Percentiles rank a stretch among this genome's conserved stretches.
Evolutionary conservation across 2,888 invertebrate species (phyloP).

Genomic region (Melinopterus prodromus): DNA sequence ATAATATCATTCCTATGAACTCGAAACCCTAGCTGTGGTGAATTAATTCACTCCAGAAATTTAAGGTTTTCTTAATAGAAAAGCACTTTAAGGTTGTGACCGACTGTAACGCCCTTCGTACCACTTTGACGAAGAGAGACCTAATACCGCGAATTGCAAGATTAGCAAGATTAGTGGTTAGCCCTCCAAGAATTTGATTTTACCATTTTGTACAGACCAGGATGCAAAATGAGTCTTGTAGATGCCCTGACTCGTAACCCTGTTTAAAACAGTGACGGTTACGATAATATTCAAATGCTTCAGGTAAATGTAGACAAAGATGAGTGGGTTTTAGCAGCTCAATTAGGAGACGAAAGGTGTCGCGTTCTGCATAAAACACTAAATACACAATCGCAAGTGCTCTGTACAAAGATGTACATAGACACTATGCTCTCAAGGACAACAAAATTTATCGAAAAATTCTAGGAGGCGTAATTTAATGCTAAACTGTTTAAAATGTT

Average conservation of each 20-base stretch:
- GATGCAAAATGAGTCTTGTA: slow-evolving; percentile 30
- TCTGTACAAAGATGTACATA: slow-evolving; percentile 30
- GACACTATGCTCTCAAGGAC: too few relatives aligned
- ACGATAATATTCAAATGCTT: background rate
- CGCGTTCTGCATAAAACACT: too few relatives aligned
- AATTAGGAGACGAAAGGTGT: slow-evolving; percentile 15
- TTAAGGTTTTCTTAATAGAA: slow-evolving; percentile 32
- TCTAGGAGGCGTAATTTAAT: slow-evolving; percentile 28
- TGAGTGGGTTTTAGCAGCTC: slow-evolving; percentile 26
- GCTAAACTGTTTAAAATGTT: too few relatives aligned
- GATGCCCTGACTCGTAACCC: slow-evolving; percentile 29
- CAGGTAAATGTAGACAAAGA: slow-evolving; percentile 12
- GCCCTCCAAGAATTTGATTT: slow-evolving; percentile 40
- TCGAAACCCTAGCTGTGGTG: slow-evolving; percentile 45
- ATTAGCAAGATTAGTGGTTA: slow-evolving; percentile 36
- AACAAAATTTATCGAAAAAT: too few relatives aligned
- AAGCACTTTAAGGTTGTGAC: slow-evolving; percentile 29
- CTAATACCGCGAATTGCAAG: slow-evolving; percentile 34
- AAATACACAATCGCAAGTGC: slow-evolving; percentile 15
- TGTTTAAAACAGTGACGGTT: background rate
- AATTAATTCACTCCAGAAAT: slow-evolving; percentile 41
- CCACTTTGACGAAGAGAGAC: slow-evolving; percentile 25
- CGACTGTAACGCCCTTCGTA: slow-evolving; percentile 34
- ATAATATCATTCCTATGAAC: slow-evolving; percentile 40
- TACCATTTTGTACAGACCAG: slow-evolving; percentile 34